A percentile compares a stretch with the other conserved stretches of the same genome.
Conservation (phyloP, 2,888 invertebrate genomes). For the Agrochola lota region DNA sequence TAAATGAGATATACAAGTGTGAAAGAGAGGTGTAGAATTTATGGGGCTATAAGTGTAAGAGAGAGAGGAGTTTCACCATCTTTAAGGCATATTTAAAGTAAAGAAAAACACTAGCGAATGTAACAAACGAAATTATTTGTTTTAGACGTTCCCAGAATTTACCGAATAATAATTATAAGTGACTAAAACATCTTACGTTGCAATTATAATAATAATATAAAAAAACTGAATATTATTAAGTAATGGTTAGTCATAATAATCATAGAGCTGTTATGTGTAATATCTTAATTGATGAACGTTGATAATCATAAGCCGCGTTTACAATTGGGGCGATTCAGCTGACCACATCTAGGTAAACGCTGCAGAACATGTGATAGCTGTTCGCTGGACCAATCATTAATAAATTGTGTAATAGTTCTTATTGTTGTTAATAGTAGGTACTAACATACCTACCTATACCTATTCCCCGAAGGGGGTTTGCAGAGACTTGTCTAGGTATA, state of each 20-base stretch:
- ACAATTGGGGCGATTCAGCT: slow-evolving; percentile 32
- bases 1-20: background rate
- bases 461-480: background rate
- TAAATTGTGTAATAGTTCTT: slow-evolving; percentile 10
- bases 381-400: slow-evolving; percentile 11
- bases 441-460: too few species aligned
- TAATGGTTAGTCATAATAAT: background rate
- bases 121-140: too few species aligned
- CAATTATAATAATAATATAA: too few species aligned
- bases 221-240: background rate
- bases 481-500: background rate
- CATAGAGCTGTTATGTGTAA: background rate
- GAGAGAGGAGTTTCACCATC: background rate
- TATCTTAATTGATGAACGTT: slow-evolving; percentile 24
- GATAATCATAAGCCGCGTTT: slow-evolving; percentile 10
- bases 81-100: background rate
- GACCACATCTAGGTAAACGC: slow-evolving; percentile 28
- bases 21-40: background rate
- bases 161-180: background rate
- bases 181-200: too few species aligned
- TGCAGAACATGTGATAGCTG: slow-evolving; percentile 26
- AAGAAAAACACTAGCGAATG: background rate
- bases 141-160: background rate
- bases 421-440: too few species aligned
- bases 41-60: background rate